A percentile compares a stretch with the other conserved stretches of the same genome.
Evolutionary conservation across 2,113 vertebrate genomes (phyloP).

Genomic region (Indicator indicator): DNA sequence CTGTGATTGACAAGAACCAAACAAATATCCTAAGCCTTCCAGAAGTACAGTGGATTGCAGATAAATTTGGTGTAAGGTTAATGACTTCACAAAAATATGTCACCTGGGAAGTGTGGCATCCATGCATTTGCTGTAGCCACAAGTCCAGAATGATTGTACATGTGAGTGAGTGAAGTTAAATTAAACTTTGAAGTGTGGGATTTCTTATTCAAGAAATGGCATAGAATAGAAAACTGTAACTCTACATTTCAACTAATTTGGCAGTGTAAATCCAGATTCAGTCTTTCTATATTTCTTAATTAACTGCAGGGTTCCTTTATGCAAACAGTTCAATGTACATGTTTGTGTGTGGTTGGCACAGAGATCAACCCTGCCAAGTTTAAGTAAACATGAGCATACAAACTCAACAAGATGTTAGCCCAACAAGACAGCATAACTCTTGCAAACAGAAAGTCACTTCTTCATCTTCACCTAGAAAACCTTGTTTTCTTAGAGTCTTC

Average conservation of each 20-base stretch:
- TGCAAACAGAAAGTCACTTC: slow-evolving; percentile 46
- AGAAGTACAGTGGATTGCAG: not conserved
- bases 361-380: slow-evolving; percentile 38
- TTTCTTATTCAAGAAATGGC: not conserved
- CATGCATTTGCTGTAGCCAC: not conserved
- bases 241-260: not conserved
- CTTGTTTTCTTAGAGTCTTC: not conserved
- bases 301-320: slow-evolving; percentile 9
- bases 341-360: slow-evolving; percentile 40
- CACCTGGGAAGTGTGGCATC: not conserved
- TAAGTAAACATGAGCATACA: not conserved
- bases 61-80: slow-evolving; percentile 2
- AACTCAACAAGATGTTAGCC: slow-evolving; percentile 55
- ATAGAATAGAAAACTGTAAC: not conserved
- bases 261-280: not conserved
- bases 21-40: not conserved
- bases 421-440: slow-evolving; percentile 25
- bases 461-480: not conserved
- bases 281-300: slow-evolving; percentile 21
- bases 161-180: not conserved
- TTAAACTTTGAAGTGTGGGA: not conserved
- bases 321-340: slow-evolving; percentile 19
- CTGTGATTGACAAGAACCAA: slow-evolving; percentile 41
- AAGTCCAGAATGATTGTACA: not conserved
- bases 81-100: not conserved